Conservation (phyloP, 2,113 vertebrate genomes). For the Pampusana beccarii region DNA sequence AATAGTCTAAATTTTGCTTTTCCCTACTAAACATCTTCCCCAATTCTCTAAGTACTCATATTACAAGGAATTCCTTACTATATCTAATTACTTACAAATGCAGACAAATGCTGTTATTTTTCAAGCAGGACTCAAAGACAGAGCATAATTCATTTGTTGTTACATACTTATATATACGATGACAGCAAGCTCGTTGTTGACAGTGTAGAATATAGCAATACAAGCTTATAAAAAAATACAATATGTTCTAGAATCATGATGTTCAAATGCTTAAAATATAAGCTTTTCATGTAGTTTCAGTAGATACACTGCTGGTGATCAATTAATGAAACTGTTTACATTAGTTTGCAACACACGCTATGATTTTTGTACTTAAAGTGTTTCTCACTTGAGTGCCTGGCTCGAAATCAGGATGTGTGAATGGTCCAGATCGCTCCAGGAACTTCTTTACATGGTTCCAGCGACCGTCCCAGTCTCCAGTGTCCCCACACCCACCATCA, state of each 20-base stretch:
- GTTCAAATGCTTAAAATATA: background rate
- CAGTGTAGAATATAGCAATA: background rate
- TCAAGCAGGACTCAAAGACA: background rate
- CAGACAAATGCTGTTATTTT: background rate
- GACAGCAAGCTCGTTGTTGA: background rate
- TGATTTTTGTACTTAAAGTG: constrained; percentile 67
- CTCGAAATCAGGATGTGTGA: constrained; percentile 99
- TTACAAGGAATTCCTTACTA: background rate
- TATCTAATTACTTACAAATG: background rate
- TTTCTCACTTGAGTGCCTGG: constrained; percentile 93
- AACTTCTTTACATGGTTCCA: constrained; percentile 99
- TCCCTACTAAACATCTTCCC: background rate
- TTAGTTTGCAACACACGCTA: constrained; percentile 58
- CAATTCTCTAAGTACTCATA: background rate
- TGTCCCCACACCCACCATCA: constrained; percentile 88
- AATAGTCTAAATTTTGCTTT: background rate
- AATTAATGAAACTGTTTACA: background rate
- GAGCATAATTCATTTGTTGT: background rate
- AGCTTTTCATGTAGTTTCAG: background rate
- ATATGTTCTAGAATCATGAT: background rate
- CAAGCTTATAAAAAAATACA: background rate
- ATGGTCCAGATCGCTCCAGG: constrained; percentile 94
- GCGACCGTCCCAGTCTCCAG: constrained; percentile 94
- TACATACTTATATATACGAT: background rate
- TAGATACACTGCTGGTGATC: background rate